Evolutionary conservation across 1,140 invertebrate genomes (phyloP).

Genomic region (Asobara japonica): DNA sequence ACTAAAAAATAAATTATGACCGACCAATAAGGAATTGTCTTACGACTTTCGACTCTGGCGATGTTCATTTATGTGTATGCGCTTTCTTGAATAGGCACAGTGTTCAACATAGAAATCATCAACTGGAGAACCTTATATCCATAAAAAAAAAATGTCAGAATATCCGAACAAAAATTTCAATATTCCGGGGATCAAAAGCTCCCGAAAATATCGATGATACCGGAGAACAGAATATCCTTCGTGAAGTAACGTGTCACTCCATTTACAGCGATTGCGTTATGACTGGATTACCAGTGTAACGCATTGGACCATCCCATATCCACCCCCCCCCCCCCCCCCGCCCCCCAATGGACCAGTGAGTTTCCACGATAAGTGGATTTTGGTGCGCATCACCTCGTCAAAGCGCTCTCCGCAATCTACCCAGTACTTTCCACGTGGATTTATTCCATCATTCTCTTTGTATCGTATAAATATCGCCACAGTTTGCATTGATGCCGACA

Average conservation of each 20-base stretch:
- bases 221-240: no score
- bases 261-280: conserved; percentile 34
- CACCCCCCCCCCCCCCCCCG: not conserved
- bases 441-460: conserved; percentile 28
- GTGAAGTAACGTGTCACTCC: conserved; percentile 31
- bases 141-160: no score
- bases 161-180: no score
- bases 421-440: conserved; percentile 17
- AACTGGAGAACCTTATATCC: no score
- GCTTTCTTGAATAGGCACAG: no score
- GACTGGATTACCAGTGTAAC: conserved; percentile 30
- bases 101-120: no score
- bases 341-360: not conserved
- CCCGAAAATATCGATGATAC: no score
- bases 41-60: no score
- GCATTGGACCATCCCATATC: not conserved
- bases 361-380: conserved; percentile 32
- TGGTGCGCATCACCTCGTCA: conserved; percentile 29
- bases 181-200: no score
- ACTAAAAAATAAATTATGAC: no score
- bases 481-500: not conserved
- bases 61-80: no score
- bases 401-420: conserved; percentile 25
- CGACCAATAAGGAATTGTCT: no score
- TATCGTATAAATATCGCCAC: conserved; percentile 1